These are phyloP conservation scores for Cirrhinus mrigala DNA, from an alignment of 2,797 vertebrate species.

Conservation along the genomic window DNA sequence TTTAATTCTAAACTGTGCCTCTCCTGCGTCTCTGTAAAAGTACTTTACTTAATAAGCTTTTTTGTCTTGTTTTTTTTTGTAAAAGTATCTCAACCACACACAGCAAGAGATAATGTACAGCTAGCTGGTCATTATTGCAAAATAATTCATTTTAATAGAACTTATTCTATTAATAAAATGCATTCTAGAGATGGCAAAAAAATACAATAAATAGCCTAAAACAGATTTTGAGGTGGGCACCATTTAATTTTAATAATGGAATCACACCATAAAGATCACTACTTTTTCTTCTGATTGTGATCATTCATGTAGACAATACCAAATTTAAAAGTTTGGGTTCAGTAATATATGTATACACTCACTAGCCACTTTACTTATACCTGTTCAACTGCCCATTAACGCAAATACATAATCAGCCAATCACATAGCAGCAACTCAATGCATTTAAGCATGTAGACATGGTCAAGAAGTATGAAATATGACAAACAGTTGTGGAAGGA, in stretches of 20 bases:
- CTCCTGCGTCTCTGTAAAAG: neutral
- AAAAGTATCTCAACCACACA: neutral
- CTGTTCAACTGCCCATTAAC: too few species aligned
- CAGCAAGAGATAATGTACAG: neutral
- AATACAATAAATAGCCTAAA: neutral
- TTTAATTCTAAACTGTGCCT: conserved; percentile 29
- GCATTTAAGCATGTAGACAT: neutral
- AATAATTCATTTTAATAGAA: neutral
- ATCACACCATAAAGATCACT: neutral
- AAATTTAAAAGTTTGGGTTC: too few species aligned
- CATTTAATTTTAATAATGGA: neutral
- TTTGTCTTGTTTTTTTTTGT: conserved; percentile 10
- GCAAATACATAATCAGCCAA: too few species aligned
- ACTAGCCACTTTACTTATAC: too few species aligned
- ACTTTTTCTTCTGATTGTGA: neutral
- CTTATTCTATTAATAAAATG: neutral
- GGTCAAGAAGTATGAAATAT: neutral
- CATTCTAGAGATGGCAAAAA: neutral
- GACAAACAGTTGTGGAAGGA: neutral
- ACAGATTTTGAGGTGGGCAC: neutral
- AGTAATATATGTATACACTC: neutral
- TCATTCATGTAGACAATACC: neutral
- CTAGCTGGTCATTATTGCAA: neutral
- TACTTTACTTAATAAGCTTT: neutral
- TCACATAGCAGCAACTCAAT: too few species aligned